Evolutionary conservation across 64 coral and sea anemone species (phyloP), one percentile per base, ranked within the genome.

Genomic region (Anthopleura sola): DNA sequence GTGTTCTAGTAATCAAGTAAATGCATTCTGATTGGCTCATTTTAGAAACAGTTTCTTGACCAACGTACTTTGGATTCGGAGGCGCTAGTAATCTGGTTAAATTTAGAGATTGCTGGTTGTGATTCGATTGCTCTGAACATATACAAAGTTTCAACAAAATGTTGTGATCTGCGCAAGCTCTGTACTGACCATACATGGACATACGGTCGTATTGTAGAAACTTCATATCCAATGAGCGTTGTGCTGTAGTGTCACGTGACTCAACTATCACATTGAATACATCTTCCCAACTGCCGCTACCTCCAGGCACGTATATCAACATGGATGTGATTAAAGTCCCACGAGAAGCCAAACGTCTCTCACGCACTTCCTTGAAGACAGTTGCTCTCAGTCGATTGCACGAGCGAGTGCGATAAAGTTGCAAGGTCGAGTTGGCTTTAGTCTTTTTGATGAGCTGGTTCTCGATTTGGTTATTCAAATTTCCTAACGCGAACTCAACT

Each of bases 161-260:
- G 16, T 81, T 81, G 38, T 68, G 68, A 51, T 93, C 87, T 68
- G 74, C 71, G 21, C 91, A 93, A 36, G 74, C 85, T 40, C 37
- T 62, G 78, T 93, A 93, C 29, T 32, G 57, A 14, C 91, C 91
- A 82, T 88, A 93, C 50, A 40, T 66, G 36, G 86, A 85, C n/a
- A 89, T 6, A 51, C 91, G 78, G 26, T 88, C 82, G 56, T 69
- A 85, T 12, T 88, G 75, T 31, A 81, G 23, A 34, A 93, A 56
- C 29, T 84, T 68, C 87, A 89, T 82, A 36, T 93, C 75, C 16
- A 93, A 55, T 33, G 84, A 82, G 14, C 60, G 62, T 49, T 64
- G 76, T 21, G 34, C 86, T 24, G 83, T 33, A 34, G 31, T n/a
- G 26, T 84, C 60, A 49, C 40, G 36, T 64, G 49, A 93, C 64